Evolutionary conservation across 2,113 vertebrate species (phyloP).

Genomic region (Oostethus manadensis): DNA sequence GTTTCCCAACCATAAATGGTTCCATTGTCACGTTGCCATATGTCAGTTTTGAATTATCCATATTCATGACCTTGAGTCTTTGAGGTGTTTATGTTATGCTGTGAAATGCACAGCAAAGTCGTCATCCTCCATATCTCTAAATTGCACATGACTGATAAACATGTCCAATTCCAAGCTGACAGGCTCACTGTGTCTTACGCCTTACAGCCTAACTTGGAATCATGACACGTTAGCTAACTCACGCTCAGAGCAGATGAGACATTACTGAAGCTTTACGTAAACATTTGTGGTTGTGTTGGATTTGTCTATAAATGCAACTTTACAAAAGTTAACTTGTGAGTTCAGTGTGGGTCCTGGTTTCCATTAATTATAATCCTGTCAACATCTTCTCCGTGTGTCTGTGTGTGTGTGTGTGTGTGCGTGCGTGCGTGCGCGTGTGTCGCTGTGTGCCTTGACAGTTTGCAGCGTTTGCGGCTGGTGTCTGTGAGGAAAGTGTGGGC

Average conservation of each 20-base stretch:
- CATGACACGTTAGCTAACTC: slow-evolving; percentile 23
- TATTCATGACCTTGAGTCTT: not conserved
- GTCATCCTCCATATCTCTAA: slow-evolving; percentile 21
- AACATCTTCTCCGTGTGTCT: slow-evolving; percentile 18
- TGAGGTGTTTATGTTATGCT: not conserved
- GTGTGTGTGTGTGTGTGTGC: slow-evolving; percentile 28
- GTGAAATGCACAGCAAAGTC: not conserved
- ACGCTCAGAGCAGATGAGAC: slow-evolving; percentile 24
- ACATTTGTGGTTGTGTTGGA: slow-evolving; percentile 34
- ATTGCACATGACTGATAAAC: slow-evolving; percentile 28
- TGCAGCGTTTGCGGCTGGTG: slow-evolving; percentile 34
- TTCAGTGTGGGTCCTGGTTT: slow-evolving; percentile 32
- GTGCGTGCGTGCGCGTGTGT: not conserved
- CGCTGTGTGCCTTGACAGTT: slow-evolving; percentile 15
- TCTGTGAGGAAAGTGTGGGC: slow-evolving; percentile 48
- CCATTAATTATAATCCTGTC: slow-evolving; percentile 60
- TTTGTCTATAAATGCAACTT: slow-evolving; percentile 33
- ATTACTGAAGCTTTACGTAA: slow-evolving; percentile 10
- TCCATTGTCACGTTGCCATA: not conserved
- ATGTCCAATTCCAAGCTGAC: slow-evolving; percentile 27
- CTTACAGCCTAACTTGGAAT: slow-evolving; percentile 11
- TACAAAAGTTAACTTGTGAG: slow-evolving; percentile 48
- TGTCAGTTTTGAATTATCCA: not conserved
- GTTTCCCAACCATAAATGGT: too few relatives aligned
- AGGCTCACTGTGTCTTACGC: slow-evolving; percentile 16